Conservation (phyloP, 2,797 vertebrate species). For the Anisognathus igniventris region DNA sequence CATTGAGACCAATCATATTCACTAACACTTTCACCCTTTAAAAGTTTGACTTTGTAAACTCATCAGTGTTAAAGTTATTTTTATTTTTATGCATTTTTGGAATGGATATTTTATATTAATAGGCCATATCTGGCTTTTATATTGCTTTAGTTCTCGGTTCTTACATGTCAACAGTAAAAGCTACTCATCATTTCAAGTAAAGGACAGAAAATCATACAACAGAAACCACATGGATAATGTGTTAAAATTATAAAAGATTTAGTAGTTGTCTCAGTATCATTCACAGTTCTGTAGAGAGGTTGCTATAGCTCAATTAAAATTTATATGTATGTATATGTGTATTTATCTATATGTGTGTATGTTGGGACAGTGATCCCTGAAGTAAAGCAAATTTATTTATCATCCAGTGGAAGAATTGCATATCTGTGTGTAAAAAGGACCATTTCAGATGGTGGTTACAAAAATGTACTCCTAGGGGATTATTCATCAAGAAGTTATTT, state of each 20-base stretch:
- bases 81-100: not conserved
- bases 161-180: not conserved
- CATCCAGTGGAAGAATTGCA: conserved; percentile 3
- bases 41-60: not conserved
- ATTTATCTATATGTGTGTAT: not conserved
- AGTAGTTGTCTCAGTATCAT: not conserved
- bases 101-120: not conserved
- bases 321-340: not conserved
- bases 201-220: not conserved
- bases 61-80: not conserved
- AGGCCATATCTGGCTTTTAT: not conserved
- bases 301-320: not conserved
- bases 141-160: not conserved
- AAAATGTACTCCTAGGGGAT: conserved; percentile 42
- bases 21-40: not conserved
- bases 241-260: not conserved
- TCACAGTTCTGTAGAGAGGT: not conserved
- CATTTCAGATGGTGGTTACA: conserved; percentile 38
- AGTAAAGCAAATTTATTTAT: conserved; percentile 30
- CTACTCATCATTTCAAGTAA: not conserved
- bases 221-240: not conserved
- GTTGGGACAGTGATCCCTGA: not conserved
- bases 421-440: not conserved
- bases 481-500: conserved; percentile 54
- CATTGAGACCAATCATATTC: not conserved